Conservation (phyloP, 2,888 invertebrate species). For the Dolomedes plantarius region DNA sequence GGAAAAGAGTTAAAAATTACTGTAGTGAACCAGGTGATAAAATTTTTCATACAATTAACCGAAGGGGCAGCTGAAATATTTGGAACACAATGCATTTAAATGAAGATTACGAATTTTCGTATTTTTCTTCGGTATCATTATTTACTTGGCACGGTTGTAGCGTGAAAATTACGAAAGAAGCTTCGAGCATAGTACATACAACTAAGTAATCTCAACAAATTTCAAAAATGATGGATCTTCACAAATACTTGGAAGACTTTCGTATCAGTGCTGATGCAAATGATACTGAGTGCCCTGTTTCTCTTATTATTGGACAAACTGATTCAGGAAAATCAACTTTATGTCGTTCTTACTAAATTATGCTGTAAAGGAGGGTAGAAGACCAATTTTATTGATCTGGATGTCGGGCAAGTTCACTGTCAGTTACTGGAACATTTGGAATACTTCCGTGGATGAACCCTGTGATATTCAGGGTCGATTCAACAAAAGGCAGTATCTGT, state of each 20-base stretch:
- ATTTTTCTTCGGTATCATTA: slow-evolving; percentile 94
- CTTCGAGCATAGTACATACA: background rate
- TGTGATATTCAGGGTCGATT: slow-evolving; percentile 95
- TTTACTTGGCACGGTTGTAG: slow-evolving; percentile 97
- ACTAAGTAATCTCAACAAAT: background rate
- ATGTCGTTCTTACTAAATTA: slow-evolving; percentile 93
- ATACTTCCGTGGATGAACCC: slow-evolving; percentile 94
- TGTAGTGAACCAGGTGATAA: background rate
- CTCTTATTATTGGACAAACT: slow-evolving; percentile 92
- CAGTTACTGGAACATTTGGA: slow-evolving; percentile 94
- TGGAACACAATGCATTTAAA: slow-evolving; percentile 94
- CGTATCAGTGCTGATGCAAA: slow-evolving; percentile 86
- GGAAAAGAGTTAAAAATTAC: background rate
- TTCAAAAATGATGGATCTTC: slow-evolving; percentile 78
- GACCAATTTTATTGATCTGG: slow-evolving; percentile 95
- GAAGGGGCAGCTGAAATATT: slow-evolving; percentile 96
- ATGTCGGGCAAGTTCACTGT: slow-evolving; percentile 94
- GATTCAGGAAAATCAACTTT: slow-evolving; percentile 98
- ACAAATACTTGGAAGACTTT: slow-evolving; percentile 94
- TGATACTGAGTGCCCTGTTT: slow-evolving; percentile 84
- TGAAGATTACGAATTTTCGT: slow-evolving; percentile 90
- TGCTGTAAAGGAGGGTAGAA: slow-evolving; percentile 84
- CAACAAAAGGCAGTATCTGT: slow-evolving; percentile 93
- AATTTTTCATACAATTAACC: slow-evolving; percentile 83
- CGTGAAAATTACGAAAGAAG: slow-evolving; percentile 80